Percentiles rank a stretch among this genome's conserved stretches.
phyloP scores from a whole-genome alignment of 2,888 invertebrate species.

The Conistra vaccinii region DNA sequence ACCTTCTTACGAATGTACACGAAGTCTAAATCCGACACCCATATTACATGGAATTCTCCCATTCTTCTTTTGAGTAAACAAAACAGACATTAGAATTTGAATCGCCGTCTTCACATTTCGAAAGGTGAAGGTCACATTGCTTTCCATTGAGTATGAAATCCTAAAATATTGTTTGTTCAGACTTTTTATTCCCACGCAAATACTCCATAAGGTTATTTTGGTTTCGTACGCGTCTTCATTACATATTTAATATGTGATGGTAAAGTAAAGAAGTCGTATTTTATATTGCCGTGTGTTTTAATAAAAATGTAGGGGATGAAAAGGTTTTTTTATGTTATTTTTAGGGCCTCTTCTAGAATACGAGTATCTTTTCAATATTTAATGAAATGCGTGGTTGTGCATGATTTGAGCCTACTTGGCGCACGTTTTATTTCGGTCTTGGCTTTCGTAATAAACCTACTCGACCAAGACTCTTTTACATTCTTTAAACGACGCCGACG shows the following conservation, averaged over 20 bases:
- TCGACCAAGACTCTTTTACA: not conserved
- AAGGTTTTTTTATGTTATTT: conserved; percentile 44
- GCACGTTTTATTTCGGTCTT: conserved; percentile 24
- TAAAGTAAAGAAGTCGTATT: conserved; percentile 37
- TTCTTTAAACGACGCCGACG: not conserved
- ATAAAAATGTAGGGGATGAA: conserved; percentile 40
- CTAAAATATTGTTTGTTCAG: conserved; percentile 26
- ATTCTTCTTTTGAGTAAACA: not conserved
- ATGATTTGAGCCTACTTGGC: conserved; percentile 35
- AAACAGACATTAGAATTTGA: not conserved
- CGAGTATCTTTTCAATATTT: conserved; percentile 44
- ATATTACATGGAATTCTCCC: too few species aligned
- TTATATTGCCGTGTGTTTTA: conserved; percentile 49
- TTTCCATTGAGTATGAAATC: conserved; percentile 13
- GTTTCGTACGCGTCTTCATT: conserved; percentile 20
- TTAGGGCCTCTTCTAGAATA: conserved; percentile 30
- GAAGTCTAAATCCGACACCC: too few species aligned
- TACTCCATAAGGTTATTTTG: conserved; percentile 31
- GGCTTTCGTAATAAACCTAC: conserved; percentile 13
- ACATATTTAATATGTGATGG: conserved; percentile 43
- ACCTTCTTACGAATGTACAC: too few species aligned
- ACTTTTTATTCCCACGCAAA: conserved; percentile 28
- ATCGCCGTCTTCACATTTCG: not conserved
- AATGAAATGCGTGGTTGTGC: conserved; percentile 47
- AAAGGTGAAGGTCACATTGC: not conserved